Evolutionary conservation across 2,888 invertebrate genomes (phyloP), one percentile per base, ranked within the genome.

Genomic region (Erebia ligea): DNA sequence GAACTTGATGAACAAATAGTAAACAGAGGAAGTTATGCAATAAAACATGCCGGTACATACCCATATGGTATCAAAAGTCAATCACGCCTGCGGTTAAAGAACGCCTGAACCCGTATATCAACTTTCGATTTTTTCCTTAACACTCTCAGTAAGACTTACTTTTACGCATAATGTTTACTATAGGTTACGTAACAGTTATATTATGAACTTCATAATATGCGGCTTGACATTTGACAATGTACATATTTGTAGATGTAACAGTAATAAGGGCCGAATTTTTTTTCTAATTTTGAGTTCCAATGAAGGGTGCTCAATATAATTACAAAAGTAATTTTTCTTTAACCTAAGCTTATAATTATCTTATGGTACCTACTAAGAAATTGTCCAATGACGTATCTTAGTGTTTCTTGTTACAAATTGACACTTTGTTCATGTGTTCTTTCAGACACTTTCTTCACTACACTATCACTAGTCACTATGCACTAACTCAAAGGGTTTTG

Each of bases 91-190:
- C 59, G 54, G 45, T 42, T 57, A 50, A 48, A 48, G 63, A 50
- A 40, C 42, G 19, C 63, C 58, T 34, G 25, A 67, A 71, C 71
- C 52, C 4, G 73, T 54, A 19, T 34, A 13, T 48, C 67, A 50
- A 73, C 73, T 73, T 73, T 73, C 73, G 59, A 63, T 73, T 73
- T 73, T 73, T 70, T 57, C 69, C 54, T 62, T 42, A 69, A 66
- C 50, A 25, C 45, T 65, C 65, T 62, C 25, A 59, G 68, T 70
- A 67, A 68, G 61, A 68, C 59, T 68, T 66, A 62, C 63, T 67
- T 66, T 68, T 48, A 21, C 45, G 64, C 70, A 62, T 71, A 64
- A 72, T 66, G 62, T 50, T 64, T 54, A 58, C 64, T 71, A 59
- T 69, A 34, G 40, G 42, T 73, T 73, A 71, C 13, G 64, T 71